phyloP scores from a whole-genome alignment of 2,888 invertebrate genomes.

The Blastobasis lacticolella region DNA sequence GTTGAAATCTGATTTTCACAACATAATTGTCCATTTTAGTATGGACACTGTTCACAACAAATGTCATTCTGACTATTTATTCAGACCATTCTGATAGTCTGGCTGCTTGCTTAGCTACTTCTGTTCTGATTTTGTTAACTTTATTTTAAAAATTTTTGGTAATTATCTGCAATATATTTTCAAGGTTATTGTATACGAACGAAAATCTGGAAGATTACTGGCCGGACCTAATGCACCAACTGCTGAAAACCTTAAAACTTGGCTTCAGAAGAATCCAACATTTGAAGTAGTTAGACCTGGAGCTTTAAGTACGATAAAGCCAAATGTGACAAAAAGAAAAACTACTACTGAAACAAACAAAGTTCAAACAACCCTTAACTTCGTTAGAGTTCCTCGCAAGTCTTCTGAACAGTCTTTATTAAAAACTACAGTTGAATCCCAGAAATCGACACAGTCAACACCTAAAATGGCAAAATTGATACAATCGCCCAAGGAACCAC shows the following conservation, averaged over 20 bases:
- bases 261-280: conserved; percentile 90
- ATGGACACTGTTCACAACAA: no score
- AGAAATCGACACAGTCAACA: conserved; percentile 19
- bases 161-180: conserved; percentile 17
- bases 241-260: conserved; percentile 83
- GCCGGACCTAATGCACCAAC: conserved; percentile 89
- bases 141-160: neutral
- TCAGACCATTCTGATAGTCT: no score
- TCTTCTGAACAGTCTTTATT: conserved; percentile 28
- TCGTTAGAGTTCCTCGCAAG: conserved; percentile 54
- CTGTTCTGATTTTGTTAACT: no score
- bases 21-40: no score
- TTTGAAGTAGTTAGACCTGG: conserved; percentile 87
- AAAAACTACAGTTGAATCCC: conserved; percentile 24
- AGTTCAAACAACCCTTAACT: conserved; percentile 68
- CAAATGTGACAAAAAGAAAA: conserved; percentile 46
- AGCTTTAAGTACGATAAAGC: conserved; percentile 63
- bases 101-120: no score
- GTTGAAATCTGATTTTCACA: no score
- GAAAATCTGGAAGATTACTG: conserved; percentile 82
- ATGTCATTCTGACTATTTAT: no score
- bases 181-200: conserved; percentile 88
- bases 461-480: conserved; percentile 16
- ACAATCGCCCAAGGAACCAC: conserved; percentile 25
- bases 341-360: conserved; percentile 34